Base-by-base conservation (phyloP, 2,888 invertebrate species). In the Drosophila eohydei region DNA sequence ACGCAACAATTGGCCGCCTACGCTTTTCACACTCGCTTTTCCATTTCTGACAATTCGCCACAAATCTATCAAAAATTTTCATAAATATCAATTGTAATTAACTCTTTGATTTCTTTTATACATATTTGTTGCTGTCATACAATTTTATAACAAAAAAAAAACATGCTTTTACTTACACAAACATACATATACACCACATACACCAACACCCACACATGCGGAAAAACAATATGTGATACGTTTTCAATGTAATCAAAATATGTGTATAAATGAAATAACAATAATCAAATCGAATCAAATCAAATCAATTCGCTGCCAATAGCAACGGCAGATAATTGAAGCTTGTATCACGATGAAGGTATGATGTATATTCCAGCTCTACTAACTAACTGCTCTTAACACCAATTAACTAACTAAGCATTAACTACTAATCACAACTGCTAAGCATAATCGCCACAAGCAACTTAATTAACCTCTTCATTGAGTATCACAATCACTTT, bases 341-440 rank as follows among this genome's bases (percentile, higher is more conserved):
- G 97, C 97, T 95, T 97, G 97, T 96, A 96, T 97, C 95, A 96
- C 97, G 92, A 95, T 97, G 93, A 97, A 97, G 97, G 97, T 97
- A 95, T 94, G 94, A 94, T 88, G 78, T 85, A 76, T 78, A 78
- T 73, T 77, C 74, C 80, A 80, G 71, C 64, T 78, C 72, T 66
- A 56, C 56, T 72, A 74, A 77, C 76, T 81, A 73, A 72, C 63
- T 64, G 73, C 78, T 73, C 79, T 67, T 68, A 72, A 76, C 76
- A 65, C 63, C 77, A 71, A 54, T 60, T 60, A 64, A 69, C 64
- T 73, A 78, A 59, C 30, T 50, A 61, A 73, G 54, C 66, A 59
- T 66, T 68, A 56, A 56, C 32, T 57, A 67, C 68, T 78, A 78
- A 78, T 78, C 78, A 78, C 79, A 69, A 61, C 44, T 66, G 79